These are phyloP conservation scores for Drosophila arizonae DNA, from an alignment of 1,140 invertebrate genomes.

Conservation along the genomic window DNA sequence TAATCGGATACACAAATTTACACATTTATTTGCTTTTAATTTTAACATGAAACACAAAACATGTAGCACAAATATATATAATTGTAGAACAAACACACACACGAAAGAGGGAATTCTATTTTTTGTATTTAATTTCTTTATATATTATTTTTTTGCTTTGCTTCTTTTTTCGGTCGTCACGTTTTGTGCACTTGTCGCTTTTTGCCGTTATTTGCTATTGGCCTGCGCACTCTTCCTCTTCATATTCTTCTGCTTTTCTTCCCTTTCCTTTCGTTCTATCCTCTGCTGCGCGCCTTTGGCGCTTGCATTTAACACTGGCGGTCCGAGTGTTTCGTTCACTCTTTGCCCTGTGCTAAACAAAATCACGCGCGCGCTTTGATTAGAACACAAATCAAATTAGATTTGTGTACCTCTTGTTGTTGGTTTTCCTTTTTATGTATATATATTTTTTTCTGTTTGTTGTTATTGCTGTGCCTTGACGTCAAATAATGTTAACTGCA, in stretches of 20 bases:
- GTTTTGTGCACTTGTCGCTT: conserved; percentile 54
- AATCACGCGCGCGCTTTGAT: conserved; percentile 54
- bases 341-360: conserved; percentile 51
- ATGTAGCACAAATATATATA: conserved; percentile 25
- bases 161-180: conserved; percentile 39
- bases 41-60: conserved; percentile 69
- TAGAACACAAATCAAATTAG: conserved; percentile 51
- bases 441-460: conserved; percentile 3
- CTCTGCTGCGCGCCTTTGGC: conserved; percentile 29
- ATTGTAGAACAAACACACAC: conserved; percentile 26
- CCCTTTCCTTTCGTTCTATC: conserved; percentile 29
- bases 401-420: conserved; percentile 13
- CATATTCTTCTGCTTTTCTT: conserved; percentile 24
- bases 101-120: conserved; percentile 34
- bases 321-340: conserved; percentile 23
- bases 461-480: conserved; percentile 28
- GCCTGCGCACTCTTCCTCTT: conserved; percentile 33
- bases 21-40: conserved; percentile 51
- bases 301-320: conserved; percentile 52
- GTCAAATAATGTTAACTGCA: conserved; percentile 46
- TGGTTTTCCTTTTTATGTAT: not conserved
- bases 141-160: conserved; percentile 8
- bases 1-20: conserved; percentile 21
- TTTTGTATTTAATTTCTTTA: not conserved
- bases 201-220: conserved; percentile 48